Base-by-base conservation (phyloP, 2,113 vertebrate genomes). In the Merops nubicus region DNA sequence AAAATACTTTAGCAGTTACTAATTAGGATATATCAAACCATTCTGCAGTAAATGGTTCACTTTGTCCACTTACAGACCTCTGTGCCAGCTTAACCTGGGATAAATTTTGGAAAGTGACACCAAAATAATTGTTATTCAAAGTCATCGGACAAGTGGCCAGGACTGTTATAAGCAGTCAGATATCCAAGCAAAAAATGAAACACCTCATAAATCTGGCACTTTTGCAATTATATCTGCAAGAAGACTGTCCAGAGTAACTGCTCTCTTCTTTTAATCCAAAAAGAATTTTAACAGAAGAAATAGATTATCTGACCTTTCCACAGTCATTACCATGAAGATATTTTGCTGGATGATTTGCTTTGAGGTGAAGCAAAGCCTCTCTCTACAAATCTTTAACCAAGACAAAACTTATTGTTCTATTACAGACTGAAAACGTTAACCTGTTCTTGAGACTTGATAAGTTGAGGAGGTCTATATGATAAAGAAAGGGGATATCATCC, bases 101-200 rank as follows among this genome's bases (percentile, higher is more conserved):
- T 33, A 82, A 88, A 90, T 70, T 89, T 88, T 87, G 42, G 22
- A 65, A 84, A 91, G 53, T 62, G 16, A 77, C 56, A 69, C 12
- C 15, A 72, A 77, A 74, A 70, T 28, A 40, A 50, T 22, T 77
- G 33, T 78, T 47, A 74, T 64, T 60, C 26, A 75, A 83, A 92
- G n/a, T n/a, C 28, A 51, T 48, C 59, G 77, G 69, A 67, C 10
- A 73, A 69, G 62, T 38, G 29, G 7, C 15, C 26, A 25, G 34
- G 26, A 22, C 8, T 65, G 5, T 68, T 77, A 34, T 21, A 11
- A 90, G 38, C 22, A 87, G 53, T 85, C 53, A 81, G 45, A 51
- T n/a, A 75, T 60, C 54, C 91, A 85, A 89, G n/a, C 2, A 9
- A 75, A 89, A 78, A 69, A 60, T 78, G 13, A 82, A 63, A 67